Evolutionary conservation across 2,888 invertebrate species (phyloP).

Genomic region (Cyclophora punctaria): DNA sequence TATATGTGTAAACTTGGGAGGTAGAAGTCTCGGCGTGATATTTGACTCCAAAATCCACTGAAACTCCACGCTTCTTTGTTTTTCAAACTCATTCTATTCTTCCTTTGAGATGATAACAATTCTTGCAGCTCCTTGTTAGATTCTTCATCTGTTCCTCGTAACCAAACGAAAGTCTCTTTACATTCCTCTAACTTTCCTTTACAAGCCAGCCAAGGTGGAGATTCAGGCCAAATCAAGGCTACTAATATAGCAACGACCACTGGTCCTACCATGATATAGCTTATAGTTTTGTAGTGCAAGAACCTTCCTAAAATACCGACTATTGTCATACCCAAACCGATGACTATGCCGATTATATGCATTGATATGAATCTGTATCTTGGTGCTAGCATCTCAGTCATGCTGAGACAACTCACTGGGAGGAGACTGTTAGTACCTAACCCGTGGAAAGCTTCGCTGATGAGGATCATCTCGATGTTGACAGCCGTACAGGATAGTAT

Average conservation of each 20-base stretch:
- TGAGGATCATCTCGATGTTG: background rate
- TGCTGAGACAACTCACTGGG: conserved; percentile 5
- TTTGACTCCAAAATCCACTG: background rate
- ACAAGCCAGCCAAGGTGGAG: conserved; percentile 17
- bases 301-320: conserved; percentile 5
- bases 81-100: background rate
- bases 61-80: background rate
- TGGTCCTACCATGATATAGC: conserved; percentile 8
- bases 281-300: conserved; percentile 12
- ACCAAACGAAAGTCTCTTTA: conserved; percentile 13
- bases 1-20: background rate
- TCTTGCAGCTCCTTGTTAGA: conserved; percentile 11
- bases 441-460: conserved; percentile 7
- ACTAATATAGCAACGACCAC: conserved; percentile 6
- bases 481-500: background rate
- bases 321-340: conserved; percentile 6
- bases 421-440: conserved; percentile 8
- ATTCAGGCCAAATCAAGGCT: conserved; percentile 16
- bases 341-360: conserved; percentile 1
- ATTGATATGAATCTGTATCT: conserved; percentile 6
- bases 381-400: conserved; percentile 14
- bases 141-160: conserved; percentile 14
- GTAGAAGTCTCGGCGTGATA: conserved; percentile 6
- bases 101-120: conserved; percentile 3
- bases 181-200: conserved; percentile 15